Conservation (phyloP, 2,113 vertebrate genomes). For the Morone saxatilis region DNA sequence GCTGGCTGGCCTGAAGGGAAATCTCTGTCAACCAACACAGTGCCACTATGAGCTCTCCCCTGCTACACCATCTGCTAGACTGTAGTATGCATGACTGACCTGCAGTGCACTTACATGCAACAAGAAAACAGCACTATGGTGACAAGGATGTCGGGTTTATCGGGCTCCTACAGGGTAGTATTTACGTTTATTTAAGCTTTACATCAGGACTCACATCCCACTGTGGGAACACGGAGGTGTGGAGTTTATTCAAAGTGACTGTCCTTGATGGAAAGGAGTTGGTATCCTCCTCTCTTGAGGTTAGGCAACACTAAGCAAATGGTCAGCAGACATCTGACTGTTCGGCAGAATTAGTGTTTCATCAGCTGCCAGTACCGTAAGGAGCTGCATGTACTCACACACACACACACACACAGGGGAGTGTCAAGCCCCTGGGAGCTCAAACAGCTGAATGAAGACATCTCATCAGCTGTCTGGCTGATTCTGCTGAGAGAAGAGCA, state of each 20-base stretch:
- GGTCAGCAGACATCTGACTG: conserved; percentile 61
- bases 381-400: conserved; percentile 31
- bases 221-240: neutral
- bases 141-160: neutral
- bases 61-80: conserved; percentile 65
- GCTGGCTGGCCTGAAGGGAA: conserved; percentile 61
- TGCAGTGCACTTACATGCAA: conserved; percentile 24
- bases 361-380: conserved; percentile 72
- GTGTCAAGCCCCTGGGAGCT: conserved; percentile 55
- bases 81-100: conserved; percentile 54
- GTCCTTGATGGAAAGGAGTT: conserved; percentile 23
- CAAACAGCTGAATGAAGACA: conserved; percentile 73
- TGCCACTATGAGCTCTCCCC: conserved; percentile 47
- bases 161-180: neutral
- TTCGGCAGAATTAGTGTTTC: conserved; percentile 74
- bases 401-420: conserved; percentile 26
- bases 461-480: conserved; percentile 68
- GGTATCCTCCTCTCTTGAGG: conserved; percentile 9
- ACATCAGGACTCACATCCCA: neutral
- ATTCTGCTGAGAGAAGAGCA: conserved; percentile 53
- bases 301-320: conserved; percentile 54
- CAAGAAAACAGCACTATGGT: neutral
- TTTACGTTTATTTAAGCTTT: neutral
- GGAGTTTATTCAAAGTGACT: neutral
- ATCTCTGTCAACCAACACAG: conserved; percentile 42